Evolutionary conservation across 2,888 invertebrate genomes (phyloP).

Genomic region (Apotomis turbidana): DNA sequence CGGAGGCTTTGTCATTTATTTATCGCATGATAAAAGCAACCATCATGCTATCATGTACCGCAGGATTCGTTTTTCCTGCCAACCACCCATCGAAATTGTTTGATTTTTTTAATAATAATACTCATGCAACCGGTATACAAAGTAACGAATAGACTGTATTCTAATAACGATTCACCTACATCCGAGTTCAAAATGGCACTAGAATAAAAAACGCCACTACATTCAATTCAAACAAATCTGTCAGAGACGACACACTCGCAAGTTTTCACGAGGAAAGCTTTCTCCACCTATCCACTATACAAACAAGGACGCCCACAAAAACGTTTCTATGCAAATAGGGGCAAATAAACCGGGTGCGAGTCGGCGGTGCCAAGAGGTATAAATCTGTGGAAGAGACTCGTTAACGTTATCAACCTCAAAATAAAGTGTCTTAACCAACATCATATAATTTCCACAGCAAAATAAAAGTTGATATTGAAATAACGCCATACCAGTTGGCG

Average conservation of each 20-base stretch:
- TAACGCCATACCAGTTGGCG: no score
- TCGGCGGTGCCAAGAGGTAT: conserved; percentile 56
- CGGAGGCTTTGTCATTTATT: no score
- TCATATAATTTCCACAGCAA: no score
- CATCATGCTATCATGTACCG: no score
- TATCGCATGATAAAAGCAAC: no score
- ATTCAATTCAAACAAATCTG: conserved; percentile 76
- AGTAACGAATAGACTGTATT: not conserved
- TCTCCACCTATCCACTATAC: conserved; percentile 79
- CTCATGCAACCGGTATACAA: not conserved
- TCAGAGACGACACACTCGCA: conserved; percentile 61
- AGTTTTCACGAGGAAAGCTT: conserved; percentile 67
- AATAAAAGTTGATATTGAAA: no score
- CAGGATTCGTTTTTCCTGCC: no score
- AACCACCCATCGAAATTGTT: no score
- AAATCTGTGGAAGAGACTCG: conserved; percentile 46
- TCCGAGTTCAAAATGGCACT: conserved; percentile 48
- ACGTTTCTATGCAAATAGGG: conserved; percentile 83
- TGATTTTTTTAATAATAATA: no score
- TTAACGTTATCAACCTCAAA: not conserved
- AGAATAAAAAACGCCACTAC: conserved; percentile 45
- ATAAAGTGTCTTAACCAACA: not conserved
- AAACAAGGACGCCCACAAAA: conserved; percentile 82
- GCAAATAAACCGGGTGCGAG: conserved; percentile 80
- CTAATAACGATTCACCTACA: conserved; percentile 29